Base-by-base conservation (phyloP, 2,888 invertebrate genomes). In the Tortricodes alternella region DNA sequence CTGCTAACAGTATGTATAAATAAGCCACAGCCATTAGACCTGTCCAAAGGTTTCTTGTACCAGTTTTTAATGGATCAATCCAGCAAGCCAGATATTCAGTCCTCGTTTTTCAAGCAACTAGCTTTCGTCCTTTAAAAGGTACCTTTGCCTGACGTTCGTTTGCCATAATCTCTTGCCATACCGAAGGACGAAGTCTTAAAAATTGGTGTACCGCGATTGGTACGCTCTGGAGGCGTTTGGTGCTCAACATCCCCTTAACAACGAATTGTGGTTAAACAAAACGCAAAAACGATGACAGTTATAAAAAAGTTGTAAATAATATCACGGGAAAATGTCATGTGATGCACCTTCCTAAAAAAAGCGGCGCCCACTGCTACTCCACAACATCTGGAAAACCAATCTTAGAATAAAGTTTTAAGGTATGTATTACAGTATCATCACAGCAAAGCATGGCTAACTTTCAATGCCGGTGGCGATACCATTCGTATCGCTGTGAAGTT, bases 91-190 rank as follows among this genome's bases (percentile, higher is more conserved):
- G n/a, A n/a, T 63, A 60, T 21, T 19, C 2, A 29, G 16, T 39
- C 34, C 34, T 48, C 18, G 35, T 24, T 11, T 23, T 16, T 18
- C 44, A 44, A 56, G 56, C 55, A 21, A 35, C 35, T n/a, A 35
- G 15, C 8, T 51, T 27, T 24, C 27, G 11, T 24, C 4, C n/a
- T 7, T 21, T 16, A 11, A 34, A 55, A 34, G 46, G 62, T 89
- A 89, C 89, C 89, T 89, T 87, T 87, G 67, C 83, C 83, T 62
- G 78, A 68, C 44, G 81, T 76, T 77, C 90, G 79, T 83, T 90
- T 90, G 67, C 89, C 89, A 55, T 85, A 89, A 80, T 85, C 89
- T 67, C 89, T 78, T 51, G 86, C 90, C 58, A 86, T 76, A 62
- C 80, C 85, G 63, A 88, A 76, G 18, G 81, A 78, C 27, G 87